phyloP scores from a whole-genome alignment of 2,888 invertebrate species.

The Leptopterna dolabrata region DNA sequence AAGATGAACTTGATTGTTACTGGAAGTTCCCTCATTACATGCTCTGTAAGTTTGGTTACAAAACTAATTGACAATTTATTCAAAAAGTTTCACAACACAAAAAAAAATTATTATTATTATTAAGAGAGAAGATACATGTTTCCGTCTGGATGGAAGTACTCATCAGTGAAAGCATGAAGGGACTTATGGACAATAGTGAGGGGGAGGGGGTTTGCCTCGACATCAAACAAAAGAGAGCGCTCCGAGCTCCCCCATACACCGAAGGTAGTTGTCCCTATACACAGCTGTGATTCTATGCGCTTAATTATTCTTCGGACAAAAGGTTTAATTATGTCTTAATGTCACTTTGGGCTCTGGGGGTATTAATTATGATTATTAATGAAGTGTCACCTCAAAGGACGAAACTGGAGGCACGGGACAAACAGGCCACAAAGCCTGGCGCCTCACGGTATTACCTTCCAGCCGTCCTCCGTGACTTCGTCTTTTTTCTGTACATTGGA shows the following conservation, averaged over 20 bases:
- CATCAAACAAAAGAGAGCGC: slow-evolving; percentile 26
- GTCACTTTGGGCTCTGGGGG: slow-evolving; percentile 54
- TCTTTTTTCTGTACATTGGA: no score
- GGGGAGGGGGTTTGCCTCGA: not conserved
- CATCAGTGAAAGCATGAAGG: not conserved
- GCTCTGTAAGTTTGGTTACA: no score
- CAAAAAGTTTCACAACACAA: no score
- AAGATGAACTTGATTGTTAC: no score
- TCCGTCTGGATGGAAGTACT: not conserved
- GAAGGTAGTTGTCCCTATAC: slow-evolving; percentile 37
- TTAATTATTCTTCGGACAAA: slow-evolving; percentile 53
- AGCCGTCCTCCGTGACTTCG: not conserved
- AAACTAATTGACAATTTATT: no score
- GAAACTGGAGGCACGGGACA: slow-evolving; percentile 53
- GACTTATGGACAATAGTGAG: not conserved
- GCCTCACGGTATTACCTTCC: slow-evolving; percentile 19
- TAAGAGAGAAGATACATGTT: not conserved
- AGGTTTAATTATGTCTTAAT: slow-evolving; percentile 58
- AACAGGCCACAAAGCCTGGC: slow-evolving; percentile 22
- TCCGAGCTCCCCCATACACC: slow-evolving; percentile 10
- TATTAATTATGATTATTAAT: slow-evolving; percentile 61
- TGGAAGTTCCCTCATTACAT: no score
- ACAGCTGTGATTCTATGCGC: slow-evolving; percentile 49
- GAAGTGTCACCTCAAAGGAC: slow-evolving; percentile 56
- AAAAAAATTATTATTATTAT: no score